Evolutionary conservation across 2,797 vertebrate genomes (phyloP).

Genomic region (Diglossa cyanea): DNA sequence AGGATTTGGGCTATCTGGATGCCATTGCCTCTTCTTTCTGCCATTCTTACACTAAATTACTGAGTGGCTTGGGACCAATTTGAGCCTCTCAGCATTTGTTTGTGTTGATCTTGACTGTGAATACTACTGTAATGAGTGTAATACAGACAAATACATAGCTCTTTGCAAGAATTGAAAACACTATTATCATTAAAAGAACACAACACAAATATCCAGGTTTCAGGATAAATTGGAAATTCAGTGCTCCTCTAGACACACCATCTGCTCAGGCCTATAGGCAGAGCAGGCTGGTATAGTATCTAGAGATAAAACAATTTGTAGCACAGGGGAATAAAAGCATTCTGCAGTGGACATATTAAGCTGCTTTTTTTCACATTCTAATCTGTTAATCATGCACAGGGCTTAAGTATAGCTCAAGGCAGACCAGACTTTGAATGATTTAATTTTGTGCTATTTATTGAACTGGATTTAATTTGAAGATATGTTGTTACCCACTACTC

Average conservation of each 20-base stretch:
- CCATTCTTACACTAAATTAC: not conserved
- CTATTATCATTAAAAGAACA: not conserved
- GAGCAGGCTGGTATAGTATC: not conserved
- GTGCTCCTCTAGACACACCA: not conserved
- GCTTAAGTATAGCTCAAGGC: constrained; percentile 49
- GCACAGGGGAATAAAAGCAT: constrained; percentile 8
- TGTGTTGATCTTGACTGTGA: not conserved
- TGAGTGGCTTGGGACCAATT: not conserved
- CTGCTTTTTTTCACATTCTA: constrained; percentile 1
- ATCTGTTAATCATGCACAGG: constrained; percentile 53
- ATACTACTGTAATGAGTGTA: not conserved
- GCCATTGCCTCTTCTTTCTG: not conserved
- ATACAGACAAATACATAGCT: not conserved
- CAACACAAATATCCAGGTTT: not conserved
- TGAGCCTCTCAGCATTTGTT: not conserved
- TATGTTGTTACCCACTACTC: not conserved
- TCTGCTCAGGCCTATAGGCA: not conserved
- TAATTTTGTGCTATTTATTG: constrained; percentile 50
- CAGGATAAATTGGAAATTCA: not conserved
- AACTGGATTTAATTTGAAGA: constrained; percentile 48
- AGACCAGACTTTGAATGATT: constrained; percentile 32
- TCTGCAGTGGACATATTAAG: constrained; percentile 37
- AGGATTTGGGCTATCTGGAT: not conserved
- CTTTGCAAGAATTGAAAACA: not conserved
- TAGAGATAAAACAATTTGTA: constrained; percentile 17